phyloP scores from a whole-genome alignment of 2,888 invertebrate genomes.

The Hyles lineata region DNA sequence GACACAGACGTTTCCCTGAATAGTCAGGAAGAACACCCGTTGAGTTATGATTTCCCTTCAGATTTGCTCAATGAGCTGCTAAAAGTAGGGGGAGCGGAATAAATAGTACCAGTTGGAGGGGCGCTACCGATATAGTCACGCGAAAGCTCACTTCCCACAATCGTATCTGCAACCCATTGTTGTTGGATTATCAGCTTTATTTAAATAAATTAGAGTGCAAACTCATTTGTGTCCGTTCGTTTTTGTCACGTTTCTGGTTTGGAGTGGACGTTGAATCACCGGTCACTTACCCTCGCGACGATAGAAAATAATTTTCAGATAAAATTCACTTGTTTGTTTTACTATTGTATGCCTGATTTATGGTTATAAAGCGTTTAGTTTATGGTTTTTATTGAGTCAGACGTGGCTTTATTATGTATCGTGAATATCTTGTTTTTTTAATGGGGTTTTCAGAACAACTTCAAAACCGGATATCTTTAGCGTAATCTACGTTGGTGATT shows the following conservation, averaged over 20 bases:
- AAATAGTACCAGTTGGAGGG: slow-evolving; percentile 57
- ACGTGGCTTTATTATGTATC: background rate
- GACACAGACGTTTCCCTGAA: slow-evolving; percentile 36
- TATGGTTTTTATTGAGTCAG: slow-evolving; percentile 6
- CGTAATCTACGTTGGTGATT: too few relatives aligned
- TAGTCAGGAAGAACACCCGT: slow-evolving; percentile 31
- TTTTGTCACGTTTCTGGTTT: background rate
- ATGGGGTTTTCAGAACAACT: too few relatives aligned
- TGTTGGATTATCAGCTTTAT: slow-evolving; percentile 28
- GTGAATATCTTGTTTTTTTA: background rate
- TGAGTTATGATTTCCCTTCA: slow-evolving; percentile 52
- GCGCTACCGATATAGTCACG: slow-evolving; percentile 42
- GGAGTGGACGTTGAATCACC: slow-evolving; percentile 59
- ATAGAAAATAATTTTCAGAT: slow-evolving; percentile 61
- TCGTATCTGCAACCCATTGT: background rate
- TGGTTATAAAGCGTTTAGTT: slow-evolving; percentile 18
- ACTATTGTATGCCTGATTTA: slow-evolving; percentile 28
- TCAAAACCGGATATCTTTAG: too few relatives aligned
- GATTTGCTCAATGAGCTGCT: slow-evolving; percentile 62
- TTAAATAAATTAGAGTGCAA: background rate
- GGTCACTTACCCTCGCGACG: slow-evolving; percentile 74
- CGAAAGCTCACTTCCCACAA: slow-evolving; percentile 3
- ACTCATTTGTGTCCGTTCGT: background rate
- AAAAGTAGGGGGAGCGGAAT: slow-evolving; percentile 59
- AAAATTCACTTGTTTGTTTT: slow-evolving; percentile 42